These are phyloP conservation scores for Danaus chrysippus DNA, from an alignment of 2,888 invertebrate genomes.

Conservation along the genomic window DNA sequence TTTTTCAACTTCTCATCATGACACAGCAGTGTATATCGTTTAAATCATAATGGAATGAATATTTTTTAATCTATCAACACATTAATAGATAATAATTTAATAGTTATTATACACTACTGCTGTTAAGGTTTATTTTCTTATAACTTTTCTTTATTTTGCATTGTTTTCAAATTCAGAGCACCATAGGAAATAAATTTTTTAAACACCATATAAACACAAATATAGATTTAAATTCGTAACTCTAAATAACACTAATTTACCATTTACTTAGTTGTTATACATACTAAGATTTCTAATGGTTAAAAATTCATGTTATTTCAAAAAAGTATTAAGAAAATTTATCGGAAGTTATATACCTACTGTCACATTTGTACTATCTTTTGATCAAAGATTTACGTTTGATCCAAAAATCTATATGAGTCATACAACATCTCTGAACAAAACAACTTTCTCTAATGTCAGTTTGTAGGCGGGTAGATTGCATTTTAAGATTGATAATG, in stretches of 20 bases:
- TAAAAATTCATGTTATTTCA: no score
- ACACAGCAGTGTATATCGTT: conserved; percentile 27
- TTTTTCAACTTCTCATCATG: conserved; percentile 33
- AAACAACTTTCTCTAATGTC: conserved; percentile 58
- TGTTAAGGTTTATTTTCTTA: not conserved
- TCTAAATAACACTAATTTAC: no score
- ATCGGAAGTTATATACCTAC: not conserved
- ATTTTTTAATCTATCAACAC: conserved; percentile 33
- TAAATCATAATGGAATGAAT: conserved; percentile 29
- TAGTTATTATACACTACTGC: conserved; percentile 16
- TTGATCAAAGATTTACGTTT: conserved; percentile 53
- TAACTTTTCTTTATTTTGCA: not conserved
- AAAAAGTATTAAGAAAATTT: no score
- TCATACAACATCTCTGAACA: conserved; percentile 66
- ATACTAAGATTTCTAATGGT: no score
- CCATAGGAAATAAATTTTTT: no score
- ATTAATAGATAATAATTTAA: conserved; percentile 31
- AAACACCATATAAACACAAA: no score
- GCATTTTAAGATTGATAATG: conserved; percentile 25
- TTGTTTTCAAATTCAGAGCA: not conserved
- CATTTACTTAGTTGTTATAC: no score
- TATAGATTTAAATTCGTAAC: no score
- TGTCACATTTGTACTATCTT: not conserved
- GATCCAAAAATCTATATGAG: conserved; percentile 60
- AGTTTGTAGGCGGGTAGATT: conserved; percentile 37